Percentiles rank a stretch among this genome's conserved stretches.
These are phyloP conservation scores for Cyphomyrus plagiostoma DNA, from an alignment of 2,113 vertebrate genomes.

Conservation along the genomic window DNA sequence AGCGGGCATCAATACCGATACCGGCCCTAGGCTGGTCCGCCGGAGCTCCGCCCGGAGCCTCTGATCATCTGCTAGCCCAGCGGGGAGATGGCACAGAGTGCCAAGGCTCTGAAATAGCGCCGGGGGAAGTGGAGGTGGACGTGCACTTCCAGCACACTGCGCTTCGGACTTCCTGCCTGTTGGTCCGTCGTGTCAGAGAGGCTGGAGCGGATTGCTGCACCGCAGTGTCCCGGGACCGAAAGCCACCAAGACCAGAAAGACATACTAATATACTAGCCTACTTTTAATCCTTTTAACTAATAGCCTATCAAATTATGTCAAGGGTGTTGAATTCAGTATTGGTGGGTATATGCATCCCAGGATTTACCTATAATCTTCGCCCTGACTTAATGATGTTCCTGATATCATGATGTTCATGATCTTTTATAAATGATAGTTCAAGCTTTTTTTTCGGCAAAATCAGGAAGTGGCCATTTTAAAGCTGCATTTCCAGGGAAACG, in stretches of 20 bases:
- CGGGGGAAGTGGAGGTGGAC: slow-evolving; percentile 21
- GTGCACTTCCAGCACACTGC: slow-evolving; percentile 30
- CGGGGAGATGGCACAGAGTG: slow-evolving; percentile 27
- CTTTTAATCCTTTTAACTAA: neutral
- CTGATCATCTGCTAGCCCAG: slow-evolving; percentile 44
- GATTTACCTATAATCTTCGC: neutral
- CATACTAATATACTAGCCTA: neutral
- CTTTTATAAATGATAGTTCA: neutral
- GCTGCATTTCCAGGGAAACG: neutral
- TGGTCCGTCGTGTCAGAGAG: slow-evolving; percentile 7
- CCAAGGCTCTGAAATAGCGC: slow-evolving; percentile 40
- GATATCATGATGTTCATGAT: neutral
- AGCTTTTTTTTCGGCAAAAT: neutral
- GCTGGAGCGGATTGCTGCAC: neutral
- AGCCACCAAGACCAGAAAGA: neutral
- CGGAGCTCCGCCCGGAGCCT: slow-evolving; percentile 25
- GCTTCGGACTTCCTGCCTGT: slow-evolving; percentile 32
- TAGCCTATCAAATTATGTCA: neutral
- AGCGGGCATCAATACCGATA: neutral
- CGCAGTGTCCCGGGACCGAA: neutral
- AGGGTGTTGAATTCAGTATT: neutral
- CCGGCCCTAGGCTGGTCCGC: neutral
- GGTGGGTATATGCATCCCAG: neutral
- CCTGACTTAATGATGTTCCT: neutral
- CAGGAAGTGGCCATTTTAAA: neutral